phyloP scores from a whole-genome alignment of 2,113 vertebrate species.

The Calyptommatus sinebrachiatus region DNA sequence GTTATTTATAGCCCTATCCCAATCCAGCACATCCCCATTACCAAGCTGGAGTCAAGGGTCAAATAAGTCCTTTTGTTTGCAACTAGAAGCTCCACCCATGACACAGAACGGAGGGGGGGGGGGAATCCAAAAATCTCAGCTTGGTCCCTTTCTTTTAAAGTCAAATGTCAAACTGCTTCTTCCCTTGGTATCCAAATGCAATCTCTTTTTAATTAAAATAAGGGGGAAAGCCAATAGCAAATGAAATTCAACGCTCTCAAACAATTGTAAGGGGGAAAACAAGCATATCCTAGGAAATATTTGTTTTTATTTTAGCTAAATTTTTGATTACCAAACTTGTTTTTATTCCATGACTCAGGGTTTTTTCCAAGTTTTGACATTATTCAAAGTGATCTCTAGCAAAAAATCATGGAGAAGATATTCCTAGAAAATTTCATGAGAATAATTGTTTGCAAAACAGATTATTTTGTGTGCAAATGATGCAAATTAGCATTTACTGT shows the following conservation, averaged over 20 bases:
- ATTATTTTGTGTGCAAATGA: no score
- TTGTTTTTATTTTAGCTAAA: background rate
- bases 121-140: constrained; percentile 4
- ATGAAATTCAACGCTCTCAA: constrained; percentile 6
- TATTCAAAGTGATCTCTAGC: background rate
- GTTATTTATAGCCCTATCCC: no score
- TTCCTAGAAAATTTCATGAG: no score
- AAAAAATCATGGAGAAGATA: no score
- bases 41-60: no score
- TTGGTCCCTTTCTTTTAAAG: constrained; percentile 17
- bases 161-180: constrained; percentile 23
- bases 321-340: background rate
- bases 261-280: constrained; percentile 4
- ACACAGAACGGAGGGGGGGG: background rate
- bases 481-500: no score
- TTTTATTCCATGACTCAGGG: background rate
- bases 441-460: no score
- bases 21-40: no score
- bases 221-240: constrained; percentile 21
- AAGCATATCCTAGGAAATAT: background rate
- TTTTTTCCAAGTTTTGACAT: background rate
- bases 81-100: no score
- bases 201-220: constrained; percentile 36
- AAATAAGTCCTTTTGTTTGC: no score
- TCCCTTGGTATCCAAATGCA: constrained; percentile 24